Percentiles rank a stretch among this genome's conserved stretches.
Evolutionary conservation across 1,140 invertebrate genomes (phyloP).

Genomic region (Daktulosphaira vitifoliae): DNA sequence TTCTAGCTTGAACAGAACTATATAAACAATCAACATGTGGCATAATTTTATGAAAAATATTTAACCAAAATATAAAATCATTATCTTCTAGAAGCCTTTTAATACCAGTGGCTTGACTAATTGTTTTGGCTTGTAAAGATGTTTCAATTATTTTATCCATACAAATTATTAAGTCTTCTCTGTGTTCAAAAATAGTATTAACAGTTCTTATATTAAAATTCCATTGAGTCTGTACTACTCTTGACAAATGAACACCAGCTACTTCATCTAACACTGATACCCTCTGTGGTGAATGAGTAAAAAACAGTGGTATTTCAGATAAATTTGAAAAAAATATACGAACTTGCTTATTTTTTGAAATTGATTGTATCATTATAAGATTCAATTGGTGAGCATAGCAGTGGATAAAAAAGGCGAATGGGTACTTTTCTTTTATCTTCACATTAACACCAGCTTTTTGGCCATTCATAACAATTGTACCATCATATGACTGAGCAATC

Average conservation of each 20-base stretch:
- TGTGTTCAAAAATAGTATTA: slow-evolving; percentile 20
- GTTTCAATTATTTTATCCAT: not conserved
- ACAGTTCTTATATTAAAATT: slow-evolving; percentile 31
- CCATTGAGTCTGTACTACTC: slow-evolving; percentile 3
- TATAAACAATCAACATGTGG: slow-evolving; percentile 13
- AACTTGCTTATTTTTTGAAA: slow-evolving; percentile 10
- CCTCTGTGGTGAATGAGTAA: slow-evolving; percentile 27
- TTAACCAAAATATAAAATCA: slow-evolving; percentile 4
- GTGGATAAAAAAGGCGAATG: slow-evolving; percentile 40
- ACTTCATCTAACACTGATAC: slow-evolving; percentile 16
- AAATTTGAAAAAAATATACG: slow-evolving; percentile 33
- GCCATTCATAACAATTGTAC: slow-evolving; percentile 34
- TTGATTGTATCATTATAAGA: slow-evolving; percentile 15
- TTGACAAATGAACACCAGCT: not conserved
- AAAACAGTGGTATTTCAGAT: slow-evolving; percentile 31
- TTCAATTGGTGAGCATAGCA: slow-evolving; percentile 33
- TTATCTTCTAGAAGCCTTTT: not conserved
- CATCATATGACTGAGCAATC: slow-evolving; percentile 9
- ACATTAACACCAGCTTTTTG: slow-evolving; percentile 38
- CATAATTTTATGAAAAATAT: slow-evolving; percentile 10
- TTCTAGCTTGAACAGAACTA: not conserved
- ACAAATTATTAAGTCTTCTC: slow-evolving; percentile 3
- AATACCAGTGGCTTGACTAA: slow-evolving; percentile 3
- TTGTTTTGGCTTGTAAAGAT: not conserved
- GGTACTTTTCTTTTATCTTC: slow-evolving; percentile 38